A percentile compares a stretch with the other conserved stretches of the same genome.
Conservation (phyloP, 2,113 vertebrate genomes). For the Struthio camelus region DNA sequence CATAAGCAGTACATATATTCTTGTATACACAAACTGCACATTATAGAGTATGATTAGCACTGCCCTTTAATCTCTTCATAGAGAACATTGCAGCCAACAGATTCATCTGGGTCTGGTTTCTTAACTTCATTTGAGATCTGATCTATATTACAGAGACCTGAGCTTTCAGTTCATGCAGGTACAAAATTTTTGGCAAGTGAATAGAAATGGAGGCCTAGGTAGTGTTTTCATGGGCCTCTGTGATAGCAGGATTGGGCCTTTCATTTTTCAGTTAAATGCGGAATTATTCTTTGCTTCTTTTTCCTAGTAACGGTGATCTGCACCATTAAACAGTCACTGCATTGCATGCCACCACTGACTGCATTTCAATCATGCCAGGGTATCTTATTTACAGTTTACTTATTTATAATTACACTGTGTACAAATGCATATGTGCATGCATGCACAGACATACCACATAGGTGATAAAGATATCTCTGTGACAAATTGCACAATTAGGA, state of each 20-base stretch:
- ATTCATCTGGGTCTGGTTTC: neutral
- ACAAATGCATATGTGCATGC: neutral
- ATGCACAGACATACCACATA: neutral
- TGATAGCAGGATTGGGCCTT: neutral
- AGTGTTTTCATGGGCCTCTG: neutral
- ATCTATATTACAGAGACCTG: neutral
- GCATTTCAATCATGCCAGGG: neutral
- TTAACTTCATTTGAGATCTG: neutral
- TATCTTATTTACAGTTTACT: neutral
- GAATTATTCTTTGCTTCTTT: neutral
- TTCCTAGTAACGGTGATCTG: neutral
- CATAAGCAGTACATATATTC: neutral
- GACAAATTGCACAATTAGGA: neutral
- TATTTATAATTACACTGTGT: neutral
- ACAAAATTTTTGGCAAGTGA: neutral
- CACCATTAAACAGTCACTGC: neutral
- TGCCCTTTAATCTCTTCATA: neutral
- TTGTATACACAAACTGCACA: neutral
- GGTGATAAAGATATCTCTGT: neutral
- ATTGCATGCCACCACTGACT: neutral
- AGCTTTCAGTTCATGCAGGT: neutral
- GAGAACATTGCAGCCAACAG: accelerated
- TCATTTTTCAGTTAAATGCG: neutral
- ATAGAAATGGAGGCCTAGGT: neutral
- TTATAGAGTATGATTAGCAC: neutral